A percentile compares a stretch with the other conserved stretches of the same genome.
phyloP scores from a whole-genome alignment of 2,888 invertebrate genomes.

The Callyntrura sp. region DNA sequence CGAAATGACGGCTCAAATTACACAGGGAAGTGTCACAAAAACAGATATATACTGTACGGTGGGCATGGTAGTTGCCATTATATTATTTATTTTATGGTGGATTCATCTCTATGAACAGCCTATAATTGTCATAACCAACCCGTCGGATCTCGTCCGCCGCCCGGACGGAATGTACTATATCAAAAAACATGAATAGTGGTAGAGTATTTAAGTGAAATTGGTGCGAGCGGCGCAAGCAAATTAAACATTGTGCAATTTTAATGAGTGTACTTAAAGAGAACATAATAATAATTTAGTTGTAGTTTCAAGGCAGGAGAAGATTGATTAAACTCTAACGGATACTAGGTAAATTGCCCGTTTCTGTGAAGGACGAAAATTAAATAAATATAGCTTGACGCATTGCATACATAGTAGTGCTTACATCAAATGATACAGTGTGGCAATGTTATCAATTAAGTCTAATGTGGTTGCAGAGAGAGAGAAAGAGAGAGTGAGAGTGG shows the following conservation, averaged over 20 bases:
- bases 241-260: no score
- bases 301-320: no score
- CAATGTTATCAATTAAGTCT: neutral
- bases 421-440: neutral
- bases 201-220: neutral
- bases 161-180: slow-evolving; percentile 36
- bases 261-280: no score
- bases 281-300: no score
- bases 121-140: slow-evolving; percentile 7
- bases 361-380: neutral
- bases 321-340: no score
- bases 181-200: slow-evolving; percentile 12
- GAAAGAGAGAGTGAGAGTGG: neutral
- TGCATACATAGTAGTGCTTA: neutral
- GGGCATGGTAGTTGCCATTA: slow-evolving; percentile 53
- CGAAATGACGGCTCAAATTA: slow-evolving; percentile 21
- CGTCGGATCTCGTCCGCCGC: slow-evolving; percentile 17
- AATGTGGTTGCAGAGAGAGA: neutral
- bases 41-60: slow-evolving; percentile 52
- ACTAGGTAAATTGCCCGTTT: no score
- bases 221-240: no score
- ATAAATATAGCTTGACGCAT: neutral
- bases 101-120: slow-evolving; percentile 39
- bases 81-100: slow-evolving; percentile 52
- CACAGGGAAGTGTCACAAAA: slow-evolving; percentile 32